Evolutionary conservation across 2,888 invertebrate genomes (phyloP), one percentile per base, ranked within the genome.

Genomic region (Chesias legatella): DNA sequence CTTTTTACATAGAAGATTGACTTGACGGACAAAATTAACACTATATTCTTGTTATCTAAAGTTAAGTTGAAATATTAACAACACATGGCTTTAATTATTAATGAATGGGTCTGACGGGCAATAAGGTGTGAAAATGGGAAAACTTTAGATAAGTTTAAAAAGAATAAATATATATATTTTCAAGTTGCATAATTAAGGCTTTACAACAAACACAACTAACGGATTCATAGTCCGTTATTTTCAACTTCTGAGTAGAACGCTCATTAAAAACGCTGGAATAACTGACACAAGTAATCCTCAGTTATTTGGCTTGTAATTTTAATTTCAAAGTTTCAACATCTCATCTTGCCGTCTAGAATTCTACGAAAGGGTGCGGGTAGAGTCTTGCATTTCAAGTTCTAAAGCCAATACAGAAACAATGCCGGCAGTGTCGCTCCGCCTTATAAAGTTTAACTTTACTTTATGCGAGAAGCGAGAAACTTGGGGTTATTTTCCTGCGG

Each of bases 331-430:
- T 67, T 65, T 49, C 41, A 49, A 54, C 52, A 59, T 61, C 60
- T 62, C 59, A 63, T 65, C 58, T 41, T 31, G 20, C 43, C 51
- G 32, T 38, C 34, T 43, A 22, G 35, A 33, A 45, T 35, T 37
- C 35, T 26, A 22, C 40, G 23, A 39, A 46, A 46, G 44, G 40
- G 47, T 45, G 35, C 32, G 63, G 60, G 65, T 67, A 68, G 68
- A 68, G 60, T 59, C 13, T 17, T 63, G 73, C 68, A 71, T 73
- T 75, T 66, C 66, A 68, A 79, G 72, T 77, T 69, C 56, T 58
- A 62, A 73, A 75, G 74, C 72, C 76, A 79, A 78, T 75, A 72
- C 68, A 67, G 69, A 71, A 79, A 78, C 77, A 78, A 74, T 69
- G 73, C 72, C 63, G 72, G 62, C 65, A 66, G 62, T 67, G 71